Percentiles rank a stretch among this genome's conserved stretches.
Conservation (phyloP, 2,888 invertebrate species). For the Linnaemya vulpina region DNA sequence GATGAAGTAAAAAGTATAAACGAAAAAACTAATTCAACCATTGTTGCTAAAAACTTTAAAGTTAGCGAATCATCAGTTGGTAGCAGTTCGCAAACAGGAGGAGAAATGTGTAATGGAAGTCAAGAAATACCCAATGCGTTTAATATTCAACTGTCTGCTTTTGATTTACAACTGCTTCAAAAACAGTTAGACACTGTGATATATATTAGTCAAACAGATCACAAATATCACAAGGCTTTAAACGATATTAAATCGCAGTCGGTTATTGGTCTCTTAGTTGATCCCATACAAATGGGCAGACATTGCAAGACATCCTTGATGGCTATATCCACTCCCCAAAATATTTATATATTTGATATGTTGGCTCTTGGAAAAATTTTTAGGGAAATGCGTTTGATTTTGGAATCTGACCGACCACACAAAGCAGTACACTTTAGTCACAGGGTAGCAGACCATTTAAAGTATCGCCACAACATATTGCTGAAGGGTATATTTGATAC, state of each 20-base stretch:
- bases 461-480: conserved; percentile 74
- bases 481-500: conserved; percentile 76
- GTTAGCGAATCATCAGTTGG: background rate
- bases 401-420: conserved; percentile 74
- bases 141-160: conserved; percentile 47
- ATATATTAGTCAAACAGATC: conserved; percentile 76
- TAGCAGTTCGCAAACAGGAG: background rate
- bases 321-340: conserved; percentile 72
- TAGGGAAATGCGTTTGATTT: conserved; percentile 74
- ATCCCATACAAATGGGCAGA: conserved; percentile 75
- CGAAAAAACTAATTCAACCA: conserved; percentile 27
- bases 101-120: conserved; percentile 20
- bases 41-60: conserved; percentile 15
- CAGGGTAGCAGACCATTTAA: conserved; percentile 75
- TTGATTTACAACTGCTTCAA: conserved; percentile 72
- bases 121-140: conserved; percentile 42
- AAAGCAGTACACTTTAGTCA: conserved; percentile 76
- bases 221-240: conserved; percentile 76
- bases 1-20: conserved; percentile 13
- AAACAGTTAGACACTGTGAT: conserved; percentile 63
- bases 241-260: conserved; percentile 75
- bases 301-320: conserved; percentile 74
- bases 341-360: conserved; percentile 77
- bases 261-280: conserved; percentile 74
- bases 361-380: conserved; percentile 75